Evolutionary conservation across 2,113 vertebrate species (phyloP).

Genomic region (Megaptera novaeangliae): DNA sequence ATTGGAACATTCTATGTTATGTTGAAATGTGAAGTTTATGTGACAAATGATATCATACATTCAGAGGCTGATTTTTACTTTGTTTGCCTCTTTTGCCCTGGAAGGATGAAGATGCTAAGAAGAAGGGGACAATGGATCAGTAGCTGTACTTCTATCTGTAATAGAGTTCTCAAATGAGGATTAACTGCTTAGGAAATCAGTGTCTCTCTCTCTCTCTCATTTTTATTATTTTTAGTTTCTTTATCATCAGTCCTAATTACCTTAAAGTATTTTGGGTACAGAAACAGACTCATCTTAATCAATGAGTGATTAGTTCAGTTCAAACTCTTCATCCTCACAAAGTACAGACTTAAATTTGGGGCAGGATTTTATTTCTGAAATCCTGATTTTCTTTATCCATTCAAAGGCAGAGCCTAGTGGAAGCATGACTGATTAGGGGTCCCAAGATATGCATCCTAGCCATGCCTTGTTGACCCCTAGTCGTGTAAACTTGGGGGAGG

Average conservation of each 20-base stretch:
- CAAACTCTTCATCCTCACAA: background rate
- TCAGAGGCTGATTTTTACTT: background rate
- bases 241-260: constrained; percentile 1
- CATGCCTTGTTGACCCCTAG: background rate
- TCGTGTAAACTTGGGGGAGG: background rate
- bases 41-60: background rate
- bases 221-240: constrained; percentile 7
- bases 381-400: background rate
- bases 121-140: background rate
- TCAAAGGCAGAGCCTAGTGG: background rate
- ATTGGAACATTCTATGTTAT: background rate
- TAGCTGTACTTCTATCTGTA: background rate
- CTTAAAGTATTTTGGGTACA: background rate
- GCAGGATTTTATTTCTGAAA: constrained; percentile 20
- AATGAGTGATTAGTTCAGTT: background rate
- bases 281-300: background rate
- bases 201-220: background rate
- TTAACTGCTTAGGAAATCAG: background rate
- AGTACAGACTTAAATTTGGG: background rate
- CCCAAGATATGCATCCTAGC: background rate
- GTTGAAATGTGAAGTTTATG: background rate
- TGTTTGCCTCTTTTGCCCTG: background rate
- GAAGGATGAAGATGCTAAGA: background rate
- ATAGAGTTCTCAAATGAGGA: background rate
- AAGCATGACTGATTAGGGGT: background rate